Evolutionary conservation across 2,888 invertebrate genomes (phyloP).

Genomic region (Lamellibrachia columna): DNA sequence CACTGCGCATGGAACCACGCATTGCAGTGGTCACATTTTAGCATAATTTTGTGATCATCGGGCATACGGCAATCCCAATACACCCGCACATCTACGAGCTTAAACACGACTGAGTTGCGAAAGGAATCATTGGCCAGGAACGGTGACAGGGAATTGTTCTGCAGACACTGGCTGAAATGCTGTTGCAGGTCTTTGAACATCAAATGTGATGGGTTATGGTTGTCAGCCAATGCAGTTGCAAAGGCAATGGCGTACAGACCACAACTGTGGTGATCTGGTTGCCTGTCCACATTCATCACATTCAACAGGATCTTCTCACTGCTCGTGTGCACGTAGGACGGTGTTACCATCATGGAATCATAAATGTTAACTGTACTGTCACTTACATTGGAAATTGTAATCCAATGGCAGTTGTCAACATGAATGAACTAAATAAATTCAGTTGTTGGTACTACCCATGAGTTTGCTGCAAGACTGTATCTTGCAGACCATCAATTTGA

Average conservation of each 20-base stretch:
- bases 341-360: not conserved
- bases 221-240: not conserved
- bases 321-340: not conserved
- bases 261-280: not conserved
- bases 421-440: slow-evolving; percentile 18
- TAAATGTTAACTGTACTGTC: not conserved
- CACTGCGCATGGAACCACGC: too few species aligned
- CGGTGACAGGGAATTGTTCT: not conserved
- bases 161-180: not conserved
- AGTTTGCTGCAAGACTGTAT: not conserved
- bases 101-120: not conserved
- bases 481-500: not conserved
- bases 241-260: not conserved
- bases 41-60: not conserved
- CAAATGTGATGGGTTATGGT: not conserved
- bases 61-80: not conserved
- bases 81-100: not conserved
- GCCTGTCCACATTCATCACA: not conserved
- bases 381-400: not conserved
- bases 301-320: not conserved
- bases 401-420: not conserved
- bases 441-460: not conserved
- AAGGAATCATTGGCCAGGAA: not conserved
- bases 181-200: not conserved
- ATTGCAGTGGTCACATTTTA: not conserved